These are phyloP conservation scores for Nycticebus coucang DNA, from an alignment of 2,113 vertebrate genomes.

Conservation along the genomic window DNA sequence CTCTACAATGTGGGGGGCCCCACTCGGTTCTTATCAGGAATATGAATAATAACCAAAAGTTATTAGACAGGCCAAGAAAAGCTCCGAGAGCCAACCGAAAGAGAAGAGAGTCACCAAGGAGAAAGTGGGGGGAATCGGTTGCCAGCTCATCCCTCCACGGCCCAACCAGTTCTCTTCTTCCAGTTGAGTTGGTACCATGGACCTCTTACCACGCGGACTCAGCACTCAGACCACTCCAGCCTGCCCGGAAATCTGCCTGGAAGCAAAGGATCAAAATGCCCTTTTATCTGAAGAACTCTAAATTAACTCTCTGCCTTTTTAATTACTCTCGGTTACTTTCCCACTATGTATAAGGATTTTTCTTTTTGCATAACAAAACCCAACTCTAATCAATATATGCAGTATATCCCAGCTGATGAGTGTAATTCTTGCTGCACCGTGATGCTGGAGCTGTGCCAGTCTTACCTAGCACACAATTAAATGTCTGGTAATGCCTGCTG, in stretches of 20 bases:
- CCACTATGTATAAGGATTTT: constrained; percentile 55
- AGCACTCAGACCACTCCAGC: not conserved
- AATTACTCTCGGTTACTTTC: constrained; percentile 75
- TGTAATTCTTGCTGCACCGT: constrained; percentile 42
- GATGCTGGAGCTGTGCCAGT: constrained; percentile 44
- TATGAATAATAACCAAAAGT: constrained; percentile 23
- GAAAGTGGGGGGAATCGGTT: not conserved
- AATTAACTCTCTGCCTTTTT: constrained; percentile 68
- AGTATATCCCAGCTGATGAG: constrained; percentile 62
- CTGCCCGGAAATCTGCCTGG: constrained; percentile 21
- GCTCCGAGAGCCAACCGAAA: not conserved
- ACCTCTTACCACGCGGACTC: constrained; percentile 6
- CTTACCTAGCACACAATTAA: constrained; percentile 65
- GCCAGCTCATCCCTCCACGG: not conserved
- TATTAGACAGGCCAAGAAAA: not conserved
- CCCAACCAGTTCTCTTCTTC: constrained; percentile 13
- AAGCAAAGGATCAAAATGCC: constrained; percentile 62
- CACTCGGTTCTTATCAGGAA: not conserved
- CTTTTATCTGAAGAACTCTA: constrained; percentile 65
- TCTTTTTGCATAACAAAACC: constrained; percentile 68
- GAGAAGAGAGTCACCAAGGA: not conserved
- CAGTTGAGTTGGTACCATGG: not conserved
- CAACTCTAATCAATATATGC: constrained; percentile 69
- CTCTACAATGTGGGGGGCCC: not conserved
- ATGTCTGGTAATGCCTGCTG: constrained; percentile 60